phyloP scores from a whole-genome alignment of 2,113 vertebrate genomes.

The Pterocles gutturalis region DNA sequence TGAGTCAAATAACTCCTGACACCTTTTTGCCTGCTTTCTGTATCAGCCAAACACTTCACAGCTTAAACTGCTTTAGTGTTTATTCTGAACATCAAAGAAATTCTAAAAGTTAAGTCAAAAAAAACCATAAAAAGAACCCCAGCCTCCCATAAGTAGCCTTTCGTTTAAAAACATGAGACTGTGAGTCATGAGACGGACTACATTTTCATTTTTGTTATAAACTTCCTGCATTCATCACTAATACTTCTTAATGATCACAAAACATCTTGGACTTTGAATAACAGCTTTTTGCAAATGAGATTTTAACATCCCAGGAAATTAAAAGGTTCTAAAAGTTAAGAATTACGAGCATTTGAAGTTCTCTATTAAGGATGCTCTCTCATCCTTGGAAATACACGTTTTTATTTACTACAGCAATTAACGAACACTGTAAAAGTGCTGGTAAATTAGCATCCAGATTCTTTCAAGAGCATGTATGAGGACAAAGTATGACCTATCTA shows the following conservation, averaged over 20 bases:
- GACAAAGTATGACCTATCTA: background rate
- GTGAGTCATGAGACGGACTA: background rate
- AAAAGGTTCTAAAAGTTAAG: background rate
- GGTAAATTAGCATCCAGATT: background rate
- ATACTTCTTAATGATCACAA: background rate
- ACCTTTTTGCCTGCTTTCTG: background rate
- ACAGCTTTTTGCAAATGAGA: background rate
- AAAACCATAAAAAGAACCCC: background rate
- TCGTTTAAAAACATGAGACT: background rate
- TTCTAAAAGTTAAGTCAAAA: background rate
- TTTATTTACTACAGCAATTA: constrained; percentile 4
- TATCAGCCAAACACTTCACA: background rate
- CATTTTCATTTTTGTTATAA: background rate
- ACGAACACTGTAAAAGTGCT: background rate
- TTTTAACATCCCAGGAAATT: background rate
- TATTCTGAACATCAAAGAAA: background rate
- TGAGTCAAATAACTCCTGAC: background rate
- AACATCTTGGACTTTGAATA: background rate
- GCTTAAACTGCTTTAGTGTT: background rate
- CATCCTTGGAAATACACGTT: background rate
- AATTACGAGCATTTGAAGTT: background rate
- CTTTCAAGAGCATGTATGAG: background rate
- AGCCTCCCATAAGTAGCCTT: background rate
- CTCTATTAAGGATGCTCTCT: background rate
- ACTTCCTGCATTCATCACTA: background rate